Evolutionary conservation across 92 coral and sea anemone species (phyloP).

Genomic region (Epizoanthus scotinus): DNA sequence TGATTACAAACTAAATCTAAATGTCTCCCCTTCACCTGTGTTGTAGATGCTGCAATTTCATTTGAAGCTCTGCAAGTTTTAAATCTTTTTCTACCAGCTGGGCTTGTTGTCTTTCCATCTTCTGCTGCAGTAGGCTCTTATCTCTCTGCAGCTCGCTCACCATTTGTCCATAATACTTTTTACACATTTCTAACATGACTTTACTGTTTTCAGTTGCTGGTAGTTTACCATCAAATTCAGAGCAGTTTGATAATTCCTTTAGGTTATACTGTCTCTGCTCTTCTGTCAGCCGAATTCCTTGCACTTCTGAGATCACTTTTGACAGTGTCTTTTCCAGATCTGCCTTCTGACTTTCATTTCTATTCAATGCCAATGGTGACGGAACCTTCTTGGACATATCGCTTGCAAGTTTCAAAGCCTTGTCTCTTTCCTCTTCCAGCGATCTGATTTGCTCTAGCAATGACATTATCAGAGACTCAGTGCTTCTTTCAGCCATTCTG

Average conservation of each 20-base stretch:
- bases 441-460: slow-evolving; percentile 79
- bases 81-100: slow-evolving; percentile 80
- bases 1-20: not conserved
- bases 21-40: not conserved
- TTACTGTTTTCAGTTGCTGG: slow-evolving; percentile 33
- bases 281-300: slow-evolving; percentile 84
- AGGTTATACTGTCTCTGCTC: slow-evolving; percentile 85
- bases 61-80: slow-evolving; percentile 76
- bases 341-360: slow-evolving; percentile 3
- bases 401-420: slow-evolving; percentile 66
- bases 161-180: slow-evolving; percentile 84
- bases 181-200: slow-evolving; percentile 82
- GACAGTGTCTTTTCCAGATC: slow-evolving; percentile 51
- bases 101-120: slow-evolving; percentile 68
- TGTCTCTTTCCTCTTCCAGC: slow-evolving; percentile 79
- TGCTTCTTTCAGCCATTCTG: slow-evolving; percentile 68
- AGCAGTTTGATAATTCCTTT: slow-evolving; percentile 50
- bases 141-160: slow-evolving; percentile 75
- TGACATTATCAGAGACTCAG: slow-evolving; percentile 77
- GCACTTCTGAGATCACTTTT: slow-evolving; percentile 59
- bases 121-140: slow-evolving; percentile 67
- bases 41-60: slow-evolving; percentile 48
- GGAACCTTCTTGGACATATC: slow-evolving; percentile 40
- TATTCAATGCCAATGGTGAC: slow-evolving; percentile 1
- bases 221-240: slow-evolving; percentile 27